phyloP scores from a whole-genome alignment of 2,797 vertebrate species.

The Hozukius guyotensis region DNA sequence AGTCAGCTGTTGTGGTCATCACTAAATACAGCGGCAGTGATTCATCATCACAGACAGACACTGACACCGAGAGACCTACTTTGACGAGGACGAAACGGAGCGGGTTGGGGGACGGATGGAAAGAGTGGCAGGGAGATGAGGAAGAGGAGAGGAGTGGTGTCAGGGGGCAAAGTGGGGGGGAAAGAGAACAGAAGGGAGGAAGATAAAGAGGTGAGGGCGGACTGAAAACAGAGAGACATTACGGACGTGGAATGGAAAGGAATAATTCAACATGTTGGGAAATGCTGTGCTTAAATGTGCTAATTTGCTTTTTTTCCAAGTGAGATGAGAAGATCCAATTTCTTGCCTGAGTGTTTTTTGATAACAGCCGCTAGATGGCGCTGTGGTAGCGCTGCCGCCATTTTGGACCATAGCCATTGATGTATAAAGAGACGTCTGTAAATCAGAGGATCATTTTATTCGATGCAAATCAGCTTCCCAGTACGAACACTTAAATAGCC shows the following conservation, averaged over 20 bases:
- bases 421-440: too few species aligned
- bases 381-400: too few species aligned
- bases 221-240: not conserved
- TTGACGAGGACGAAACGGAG: constrained; percentile 47
- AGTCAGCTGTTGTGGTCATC: constrained; percentile 64
- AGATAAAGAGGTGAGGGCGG: not conserved
- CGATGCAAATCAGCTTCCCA: too few species aligned
- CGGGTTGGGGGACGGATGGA: constrained; percentile 19
- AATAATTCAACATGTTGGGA: not conserved
- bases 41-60: constrained; percentile 64
- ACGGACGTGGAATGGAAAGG: not conserved
- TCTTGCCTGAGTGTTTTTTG: not conserved
- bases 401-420: too few species aligned
- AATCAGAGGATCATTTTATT: too few species aligned
- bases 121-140: constrained; percentile 49
- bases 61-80: constrained; percentile 59
- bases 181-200: not conserved
- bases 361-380: too few species aligned
- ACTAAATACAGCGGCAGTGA: constrained; percentile 64
- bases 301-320: not conserved
- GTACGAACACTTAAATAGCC: too few species aligned
- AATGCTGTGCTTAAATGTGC: not conserved
- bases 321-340: not conserved
- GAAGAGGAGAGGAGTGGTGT: constrained; percentile 13
- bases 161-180: not conserved